Evolutionary conservation across 1,140 invertebrate species (phyloP), one percentile per base, ranked within the genome.

Genomic region (Melipona quadrifasciata): DNA sequence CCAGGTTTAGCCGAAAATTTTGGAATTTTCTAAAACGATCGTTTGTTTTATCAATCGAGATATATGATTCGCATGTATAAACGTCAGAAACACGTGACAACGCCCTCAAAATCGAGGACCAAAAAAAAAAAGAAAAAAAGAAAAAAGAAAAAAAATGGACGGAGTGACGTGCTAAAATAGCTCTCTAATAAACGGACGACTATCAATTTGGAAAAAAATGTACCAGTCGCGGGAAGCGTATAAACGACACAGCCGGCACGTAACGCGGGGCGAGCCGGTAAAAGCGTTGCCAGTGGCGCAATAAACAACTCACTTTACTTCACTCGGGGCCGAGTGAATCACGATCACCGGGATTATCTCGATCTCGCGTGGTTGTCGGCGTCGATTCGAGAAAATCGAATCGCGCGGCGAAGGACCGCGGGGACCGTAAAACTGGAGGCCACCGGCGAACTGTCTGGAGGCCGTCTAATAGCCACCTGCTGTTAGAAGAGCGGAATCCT

Each of bases 381-480:
- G 53, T 76, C 84, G 82, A 82, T 77, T 85, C 64, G 71, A 77
- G 86, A 82, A 87, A 89, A 89, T 89, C 83, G 83, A 88, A 88
- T 89, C 65, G 68, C 53, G 51, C 10, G 19, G 67, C 61, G 75
- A 76, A 80, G 78, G 65, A 64, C 74, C 86, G 55, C 53, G 21
- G 83, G 79, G 64, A 82, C 70, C 47, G 79, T 83, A 80, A 86
- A 88, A 89, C 27, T 47, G 57, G 57, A 74, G n/a, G 53, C 74
- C 58, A 75, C 0, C 68, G 61, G 68, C 34, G 64, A 47, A 64
- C 87, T 70, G 65, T 51, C 64, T n/a, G 8, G 39, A 47, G 39
- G 39, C 21, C 39, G n/a, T 80, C 79, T 90, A 86, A 90, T 91
- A 82, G 82, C 87, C 81, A 80, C 89, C 90, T 84, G 89, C 89